Base-by-base conservation (phyloP, 1,140 invertebrate species). In the Xylocopa sonorina region DNA sequence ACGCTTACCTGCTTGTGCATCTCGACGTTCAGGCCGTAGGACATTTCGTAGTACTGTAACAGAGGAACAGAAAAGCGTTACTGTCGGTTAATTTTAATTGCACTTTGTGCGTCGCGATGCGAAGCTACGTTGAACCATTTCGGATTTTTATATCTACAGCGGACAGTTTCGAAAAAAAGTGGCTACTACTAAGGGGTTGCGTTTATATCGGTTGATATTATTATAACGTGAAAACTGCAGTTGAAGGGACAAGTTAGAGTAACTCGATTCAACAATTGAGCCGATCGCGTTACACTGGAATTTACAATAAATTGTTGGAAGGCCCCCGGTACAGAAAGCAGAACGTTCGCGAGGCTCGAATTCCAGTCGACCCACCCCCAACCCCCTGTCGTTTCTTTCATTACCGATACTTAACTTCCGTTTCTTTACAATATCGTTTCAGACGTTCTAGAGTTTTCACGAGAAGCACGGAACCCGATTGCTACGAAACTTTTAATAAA, bases 11-110 rank as follows among this genome's bases (percentile, higher is more conserved):
- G 96, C 93, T 97, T 97, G 90, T 96, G 96, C 95, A 97, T 96
- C 93, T 97, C 96, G 53, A 97, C 95, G 90, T 96, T 96, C 73
- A 97, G 93, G 60, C 96, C 96, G 89, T 96, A 96, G 2, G 96
- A 96, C 95, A 97, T 96, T 91, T 97, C 96, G 90, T 97, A 97
- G 91, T 97, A 97, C 96, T 96, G 94, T 63, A 95, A 95, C 87
- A 93, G 87, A 92, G 90, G 91, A 74, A 18, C 10, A 55, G 27
- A 1, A 16, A 24, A 14, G 9, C 5, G 0, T 55, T 21, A 18
- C 53, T 60, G 16, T 14, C 0, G 16, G 12, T 48, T 32, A 21
- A 4, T 32, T 48, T 27, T 3, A n/a, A n/a, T 9, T n/a, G 9
- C 48, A n/a, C 5, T 21, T 2, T 21, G 5, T n/a, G 1, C 6